Conservation (phyloP, 2,888 invertebrate species). For the Bellardia bayeri region DNA sequence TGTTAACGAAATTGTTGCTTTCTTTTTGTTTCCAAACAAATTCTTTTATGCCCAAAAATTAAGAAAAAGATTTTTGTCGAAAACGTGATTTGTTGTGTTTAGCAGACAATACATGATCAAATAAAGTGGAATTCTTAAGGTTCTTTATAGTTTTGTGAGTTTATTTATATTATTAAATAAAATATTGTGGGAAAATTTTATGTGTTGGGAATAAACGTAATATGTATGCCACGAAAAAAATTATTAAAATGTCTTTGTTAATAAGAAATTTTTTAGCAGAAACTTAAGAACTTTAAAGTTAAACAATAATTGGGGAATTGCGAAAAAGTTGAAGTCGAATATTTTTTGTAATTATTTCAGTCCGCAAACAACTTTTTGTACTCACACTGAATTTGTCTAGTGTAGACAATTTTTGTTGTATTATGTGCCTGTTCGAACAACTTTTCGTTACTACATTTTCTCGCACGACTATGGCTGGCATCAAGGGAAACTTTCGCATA, state of each 20-base stretch:
- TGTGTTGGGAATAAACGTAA: neutral
- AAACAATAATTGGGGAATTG: too few relatives aligned
- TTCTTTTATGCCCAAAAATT: slow-evolving; percentile 20
- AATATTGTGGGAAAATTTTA: slow-evolving; percentile 59
- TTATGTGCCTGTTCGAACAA: too few relatives aligned
- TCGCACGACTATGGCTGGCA: too few relatives aligned
- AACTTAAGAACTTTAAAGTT: too few relatives aligned
- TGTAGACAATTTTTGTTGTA: too few relatives aligned
- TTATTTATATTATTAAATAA: slow-evolving; percentile 5
- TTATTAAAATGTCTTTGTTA: neutral
- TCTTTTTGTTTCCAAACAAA: slow-evolving; percentile 18
- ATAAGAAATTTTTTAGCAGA: neutral
- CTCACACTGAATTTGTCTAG: too few relatives aligned
- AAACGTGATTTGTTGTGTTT: slow-evolving; percentile 65
- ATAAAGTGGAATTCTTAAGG: slow-evolving; percentile 6
- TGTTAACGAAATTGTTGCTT: slow-evolving; percentile 44
- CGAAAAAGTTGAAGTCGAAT: too few relatives aligned
- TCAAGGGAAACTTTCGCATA: too few relatives aligned
- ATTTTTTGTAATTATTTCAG: too few relatives aligned
- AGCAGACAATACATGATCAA: slow-evolving; percentile 38
- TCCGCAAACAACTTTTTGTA: too few relatives aligned
- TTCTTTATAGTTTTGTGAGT: neutral
- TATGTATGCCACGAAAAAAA: neutral
- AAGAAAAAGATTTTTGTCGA: slow-evolving; percentile 50
- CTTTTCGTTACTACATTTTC: too few relatives aligned